Percentiles rank a stretch among this genome's conserved stretches.
Evolutionary conservation across 2,113 vertebrate genomes (phyloP).

Genomic region (Dendropsophus ebraccatus): DNA sequence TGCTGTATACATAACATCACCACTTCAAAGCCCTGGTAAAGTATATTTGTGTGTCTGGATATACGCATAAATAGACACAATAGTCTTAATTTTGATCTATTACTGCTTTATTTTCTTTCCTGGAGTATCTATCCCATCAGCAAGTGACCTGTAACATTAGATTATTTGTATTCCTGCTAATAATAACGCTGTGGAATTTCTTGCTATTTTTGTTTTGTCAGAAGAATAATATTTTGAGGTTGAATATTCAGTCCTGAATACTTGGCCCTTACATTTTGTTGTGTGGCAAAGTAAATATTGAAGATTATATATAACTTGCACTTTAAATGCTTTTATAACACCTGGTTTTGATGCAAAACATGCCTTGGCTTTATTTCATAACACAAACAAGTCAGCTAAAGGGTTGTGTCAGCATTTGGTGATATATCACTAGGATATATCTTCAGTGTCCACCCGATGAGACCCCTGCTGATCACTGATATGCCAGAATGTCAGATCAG

Average conservation of each 20-base stretch:
- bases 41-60: background rate
- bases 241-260: background rate
- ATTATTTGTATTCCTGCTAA: constrained; percentile 19
- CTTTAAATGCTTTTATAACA: background rate
- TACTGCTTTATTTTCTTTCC: background rate
- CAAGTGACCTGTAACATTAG: constrained; percentile 12
- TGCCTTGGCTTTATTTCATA: background rate
- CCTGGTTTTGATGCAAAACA: background rate
- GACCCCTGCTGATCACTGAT: no score
- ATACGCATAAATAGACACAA: background rate
- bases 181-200: background rate
- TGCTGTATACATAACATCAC: no score
- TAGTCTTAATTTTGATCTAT: background rate
- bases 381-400: background rate
- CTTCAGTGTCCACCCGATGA: no score
- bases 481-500: no score
- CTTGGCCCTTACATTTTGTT: background rate
- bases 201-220: constrained; percentile 16
- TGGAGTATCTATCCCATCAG: constrained; percentile 6
- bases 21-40: no score
- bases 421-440: no score
- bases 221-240: constrained; percentile 20
- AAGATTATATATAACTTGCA: background rate
- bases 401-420: background rate
- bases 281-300: constrained; percentile 4